phyloP scores from a whole-genome alignment of 2,888 invertebrate species.

The Orgyia antiqua region DNA sequence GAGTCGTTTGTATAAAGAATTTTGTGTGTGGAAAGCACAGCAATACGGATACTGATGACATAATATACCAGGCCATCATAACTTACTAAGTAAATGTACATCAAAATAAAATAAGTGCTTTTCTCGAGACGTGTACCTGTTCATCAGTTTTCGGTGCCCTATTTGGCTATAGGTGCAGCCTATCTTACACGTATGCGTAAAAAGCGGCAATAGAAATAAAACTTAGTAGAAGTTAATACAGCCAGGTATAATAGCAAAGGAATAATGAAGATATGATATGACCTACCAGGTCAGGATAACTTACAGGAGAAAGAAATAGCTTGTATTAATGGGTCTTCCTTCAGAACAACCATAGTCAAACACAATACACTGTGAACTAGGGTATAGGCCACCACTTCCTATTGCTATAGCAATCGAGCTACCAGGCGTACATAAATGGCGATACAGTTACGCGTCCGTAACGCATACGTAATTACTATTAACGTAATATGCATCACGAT shows the following conservation, averaged over 20 bases:
- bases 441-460: conserved; percentile 58
- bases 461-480: conserved; percentile 57
- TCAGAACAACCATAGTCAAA: conserved; percentile 42
- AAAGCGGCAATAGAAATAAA: too few species aligned
- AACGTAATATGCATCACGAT: conserved; percentile 46
- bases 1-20: too few species aligned
- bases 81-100: conserved; percentile 4
- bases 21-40: too few species aligned
- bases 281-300: too few species aligned
- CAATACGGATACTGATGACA: conserved; percentile 19
- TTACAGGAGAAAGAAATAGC: conserved; percentile 2
- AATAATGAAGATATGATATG: too few species aligned
- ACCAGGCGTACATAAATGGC: conserved; percentile 46
- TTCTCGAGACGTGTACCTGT: too few species aligned
- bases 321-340: conserved; percentile 32
- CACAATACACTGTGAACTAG: conserved; percentile 32
- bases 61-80: conserved; percentile 13
- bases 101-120: too few species aligned
- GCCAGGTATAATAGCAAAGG: too few species aligned
- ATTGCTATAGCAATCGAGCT: conserved; percentile 26
- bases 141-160: too few species aligned
- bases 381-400: conserved; percentile 42
- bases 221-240: too few species aligned
- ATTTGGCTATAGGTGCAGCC: too few species aligned
- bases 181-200: too few species aligned